Percentiles rank a stretch among this genome's conserved stretches.
Evolutionary conservation across 2,113 vertebrate species (phyloP).

Genomic region (Forbesichthys agassizii): DNA sequence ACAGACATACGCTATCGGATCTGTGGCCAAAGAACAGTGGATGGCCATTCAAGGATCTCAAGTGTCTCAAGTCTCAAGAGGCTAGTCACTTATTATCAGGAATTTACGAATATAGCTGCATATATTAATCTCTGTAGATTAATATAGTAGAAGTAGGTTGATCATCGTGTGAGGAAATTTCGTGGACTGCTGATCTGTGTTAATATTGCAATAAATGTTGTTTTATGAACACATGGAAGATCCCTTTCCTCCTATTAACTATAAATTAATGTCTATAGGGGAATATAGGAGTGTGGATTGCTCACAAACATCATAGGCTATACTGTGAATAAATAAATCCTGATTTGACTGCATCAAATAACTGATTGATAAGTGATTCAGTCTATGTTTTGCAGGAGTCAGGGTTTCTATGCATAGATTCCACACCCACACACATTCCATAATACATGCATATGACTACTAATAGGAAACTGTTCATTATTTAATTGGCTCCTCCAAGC

Average conservation of each 20-base stretch:
- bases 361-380: neutral
- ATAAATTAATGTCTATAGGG: too few species aligned
- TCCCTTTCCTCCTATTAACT: too few species aligned
- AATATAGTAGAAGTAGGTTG: too few species aligned
- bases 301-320: neutral
- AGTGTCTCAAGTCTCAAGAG: too few species aligned
- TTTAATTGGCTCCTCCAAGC: conserved; percentile 22
- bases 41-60: conserved; percentile 20
- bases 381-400: neutral
- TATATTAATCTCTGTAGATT: too few species aligned
- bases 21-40: conserved; percentile 36
- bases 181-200: too few species aligned
- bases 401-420: neutral
- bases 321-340: neutral
- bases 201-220: too few species aligned
- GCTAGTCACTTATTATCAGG: too few species aligned
- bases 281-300: too few species aligned
- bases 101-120: too few species aligned
- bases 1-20: conserved; percentile 27
- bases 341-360: neutral
- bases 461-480: neutral
- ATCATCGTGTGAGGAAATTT: too few species aligned
- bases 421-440: neutral
- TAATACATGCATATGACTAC: conserved; percentile 12
- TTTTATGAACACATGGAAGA: too few species aligned